phyloP scores from a whole-genome alignment of 64 coral and sea anemone species.

The Pocillopora verrucosa region DNA sequence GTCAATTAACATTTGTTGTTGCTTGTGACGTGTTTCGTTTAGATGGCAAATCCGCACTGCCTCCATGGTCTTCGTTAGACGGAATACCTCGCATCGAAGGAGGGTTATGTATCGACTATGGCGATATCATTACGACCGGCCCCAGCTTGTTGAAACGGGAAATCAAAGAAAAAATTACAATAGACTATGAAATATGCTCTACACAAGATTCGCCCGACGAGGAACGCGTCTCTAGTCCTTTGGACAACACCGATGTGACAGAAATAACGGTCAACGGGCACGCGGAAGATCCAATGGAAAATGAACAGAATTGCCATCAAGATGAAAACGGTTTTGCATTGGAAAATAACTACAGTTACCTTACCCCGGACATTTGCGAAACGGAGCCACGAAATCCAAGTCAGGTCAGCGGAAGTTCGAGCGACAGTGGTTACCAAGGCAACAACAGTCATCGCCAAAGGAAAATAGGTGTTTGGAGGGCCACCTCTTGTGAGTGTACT shows the following conservation, averaged over 20 bases:
- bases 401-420: conserved; percentile 90
- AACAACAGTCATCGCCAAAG: conserved; percentile 72
- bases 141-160: background rate
- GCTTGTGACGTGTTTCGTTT: background rate
- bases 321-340: conserved; percentile 74
- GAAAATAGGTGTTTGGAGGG: conserved; percentile 78
- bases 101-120: conserved; percentile 80
- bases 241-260: conserved; percentile 18
- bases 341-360: conserved; percentile 79
- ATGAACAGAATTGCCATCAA: conserved; percentile 47
- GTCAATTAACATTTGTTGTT: no score
- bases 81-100: conserved; percentile 79
- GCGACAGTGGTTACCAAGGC: conserved; percentile 93
- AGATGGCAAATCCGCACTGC: conserved; percentile 42
- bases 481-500: conserved; percentile 73
- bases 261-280: background rate
- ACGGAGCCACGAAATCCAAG: conserved; percentile 63
- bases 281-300: conserved; percentile 21
- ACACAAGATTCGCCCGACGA: conserved; percentile 52
- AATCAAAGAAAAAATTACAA: conserved; percentile 11
- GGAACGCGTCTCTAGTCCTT: conserved; percentile 47
- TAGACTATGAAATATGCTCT: conserved; percentile 62
- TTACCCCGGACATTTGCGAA: conserved; percentile 64
- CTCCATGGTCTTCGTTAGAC: conserved; percentile 86
- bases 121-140: conserved; percentile 36